Conservation (phyloP, 2,888 invertebrate species). For the Philereme vetulata region DNA sequence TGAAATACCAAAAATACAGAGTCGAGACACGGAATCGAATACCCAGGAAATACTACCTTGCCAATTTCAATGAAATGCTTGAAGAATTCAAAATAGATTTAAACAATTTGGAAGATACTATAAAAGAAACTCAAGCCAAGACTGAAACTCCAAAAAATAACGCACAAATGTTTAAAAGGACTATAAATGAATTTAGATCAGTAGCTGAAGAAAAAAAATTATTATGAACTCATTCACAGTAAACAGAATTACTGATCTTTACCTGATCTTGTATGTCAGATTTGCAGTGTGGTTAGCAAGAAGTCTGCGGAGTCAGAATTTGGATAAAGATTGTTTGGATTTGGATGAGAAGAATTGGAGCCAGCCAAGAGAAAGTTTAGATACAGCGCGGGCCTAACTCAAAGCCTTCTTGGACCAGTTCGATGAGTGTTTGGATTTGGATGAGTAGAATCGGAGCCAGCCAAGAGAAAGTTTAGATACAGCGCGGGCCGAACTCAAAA, state of each 20-base stretch:
- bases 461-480: conserved; percentile 72
- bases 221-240: conserved; percentile 51
- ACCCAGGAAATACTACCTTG: no score
- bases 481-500: conserved; percentile 70
- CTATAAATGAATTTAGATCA: conserved; percentile 54
- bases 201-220: conserved; percentile 70
- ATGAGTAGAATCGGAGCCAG: conserved; percentile 50
- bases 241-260: conserved; percentile 62
- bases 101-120: conserved; percentile 29
- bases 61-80: conserved; percentile 42
- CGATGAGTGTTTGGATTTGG: conserved; percentile 56
- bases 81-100: conserved; percentile 44
- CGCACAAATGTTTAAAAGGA: conserved; percentile 54
- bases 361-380: conserved; percentile 69
- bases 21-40: no score
- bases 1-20: no score
- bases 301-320: conserved; percentile 43
- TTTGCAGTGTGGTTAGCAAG: conserved; percentile 52
- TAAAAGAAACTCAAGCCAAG: conserved; percentile 37
- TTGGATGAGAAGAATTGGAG: conserved; percentile 49
- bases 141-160: conserved; percentile 64
- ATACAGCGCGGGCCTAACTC: conserved; percentile 71
- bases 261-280: conserved; percentile 73
- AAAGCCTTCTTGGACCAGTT: conserved; percentile 73
- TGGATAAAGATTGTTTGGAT: conserved; percentile 52